Conservation (phyloP, 2,113 vertebrate genomes). For the Pituophis catenifer region DNA sequence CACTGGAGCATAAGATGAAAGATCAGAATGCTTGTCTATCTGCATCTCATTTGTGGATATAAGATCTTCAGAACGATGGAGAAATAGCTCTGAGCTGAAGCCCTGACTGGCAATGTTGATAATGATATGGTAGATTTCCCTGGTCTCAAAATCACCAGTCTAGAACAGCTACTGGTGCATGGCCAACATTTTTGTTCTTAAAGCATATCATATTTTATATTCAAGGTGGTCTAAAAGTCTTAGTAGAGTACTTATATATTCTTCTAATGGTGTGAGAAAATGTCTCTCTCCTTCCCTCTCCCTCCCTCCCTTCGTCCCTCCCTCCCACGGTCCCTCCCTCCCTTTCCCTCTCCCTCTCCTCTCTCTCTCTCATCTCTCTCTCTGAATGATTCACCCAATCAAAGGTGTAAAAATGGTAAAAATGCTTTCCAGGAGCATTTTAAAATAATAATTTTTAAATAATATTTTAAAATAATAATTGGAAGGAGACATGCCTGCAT, state of each 20-base stretch:
- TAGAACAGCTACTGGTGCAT: neutral
- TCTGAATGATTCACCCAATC: neutral
- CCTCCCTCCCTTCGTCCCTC: neutral
- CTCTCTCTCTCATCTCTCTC: neutral
- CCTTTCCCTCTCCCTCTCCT: too few species aligned
- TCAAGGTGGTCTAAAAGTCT: neutral
- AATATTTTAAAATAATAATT: neutral
- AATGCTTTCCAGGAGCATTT: neutral
- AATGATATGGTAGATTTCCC: neutral
- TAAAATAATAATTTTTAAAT: too few species aligned
- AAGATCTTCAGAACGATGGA: neutral
- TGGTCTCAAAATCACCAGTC: neutral
- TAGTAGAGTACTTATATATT: neutral
- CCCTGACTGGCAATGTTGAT: too few species aligned
- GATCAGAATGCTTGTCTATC: neutral
- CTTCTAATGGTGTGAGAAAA: neutral
- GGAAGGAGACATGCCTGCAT: neutral
- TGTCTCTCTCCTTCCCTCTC: too few species aligned
- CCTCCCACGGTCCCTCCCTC: neutral
- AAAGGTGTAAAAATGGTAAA: neutral
- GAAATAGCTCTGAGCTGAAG: neutral
- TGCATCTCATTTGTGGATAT: neutral
- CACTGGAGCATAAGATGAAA: neutral
- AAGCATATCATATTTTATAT: neutral
- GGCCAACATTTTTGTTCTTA: neutral